Percentiles rank a stretch among this genome's conserved stretches.
phyloP scores from a whole-genome alignment of 2,888 invertebrate genomes.

The Acronicta alni region DNA sequence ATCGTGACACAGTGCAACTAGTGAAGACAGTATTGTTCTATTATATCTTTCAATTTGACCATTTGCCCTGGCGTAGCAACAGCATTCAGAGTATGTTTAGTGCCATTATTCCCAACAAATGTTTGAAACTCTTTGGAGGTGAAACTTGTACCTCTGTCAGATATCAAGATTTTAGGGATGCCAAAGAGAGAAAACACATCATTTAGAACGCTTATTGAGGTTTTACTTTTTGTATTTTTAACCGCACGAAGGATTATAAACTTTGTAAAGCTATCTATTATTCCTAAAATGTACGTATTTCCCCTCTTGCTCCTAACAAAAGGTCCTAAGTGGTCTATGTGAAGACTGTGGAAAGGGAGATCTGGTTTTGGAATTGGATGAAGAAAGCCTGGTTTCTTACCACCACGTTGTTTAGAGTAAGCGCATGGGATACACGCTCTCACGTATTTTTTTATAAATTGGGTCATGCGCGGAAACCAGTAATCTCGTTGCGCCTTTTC shows the following conservation, averaged over 20 bases:
- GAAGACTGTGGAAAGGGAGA: slow-evolving; percentile 2
- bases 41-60: slow-evolving; percentile 4
- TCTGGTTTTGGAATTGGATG: slow-evolving; percentile 3
- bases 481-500: neutral
- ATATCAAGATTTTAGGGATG: neutral
- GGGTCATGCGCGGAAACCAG: slow-evolving; percentile 5
- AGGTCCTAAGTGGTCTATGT: too few species aligned
- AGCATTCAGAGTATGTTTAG: too few species aligned
- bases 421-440: slow-evolving; percentile 5
- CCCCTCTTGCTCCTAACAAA: too few species aligned
- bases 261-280: too few species aligned
- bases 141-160: slow-evolving; percentile 7
- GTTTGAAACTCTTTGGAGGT: neutral
- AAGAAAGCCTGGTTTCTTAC: slow-evolving; percentile 2
- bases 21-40: neutral
- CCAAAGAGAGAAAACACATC: slow-evolving; percentile 2
- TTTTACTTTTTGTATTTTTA: neutral
- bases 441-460: slow-evolving; percentile 7
- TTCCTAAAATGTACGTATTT: too few species aligned
- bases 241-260: too few species aligned
- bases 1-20: neutral
- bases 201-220: neutral
- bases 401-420: slow-evolving; percentile 7
- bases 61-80: too few species aligned
- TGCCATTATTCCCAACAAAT: neutral